Evolutionary conservation across 2,113 vertebrate species (phyloP).

Genomic region (Pangasianodon hypophthalmus): DNA sequence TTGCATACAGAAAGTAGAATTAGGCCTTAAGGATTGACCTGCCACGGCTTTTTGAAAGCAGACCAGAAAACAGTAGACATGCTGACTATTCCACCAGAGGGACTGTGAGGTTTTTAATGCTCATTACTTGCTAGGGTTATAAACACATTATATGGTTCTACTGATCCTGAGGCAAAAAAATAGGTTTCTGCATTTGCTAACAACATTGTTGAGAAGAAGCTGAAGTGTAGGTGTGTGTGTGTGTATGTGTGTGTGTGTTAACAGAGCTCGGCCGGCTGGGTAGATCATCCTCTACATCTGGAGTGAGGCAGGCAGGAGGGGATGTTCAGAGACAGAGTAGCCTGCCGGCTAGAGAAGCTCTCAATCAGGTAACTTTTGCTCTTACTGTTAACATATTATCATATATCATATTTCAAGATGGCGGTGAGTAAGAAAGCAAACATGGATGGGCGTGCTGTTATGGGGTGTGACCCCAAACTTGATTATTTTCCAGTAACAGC

Average conservation of each 20-base stretch:
- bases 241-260: slow-evolving; percentile 34
- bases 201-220: background rate
- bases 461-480: background rate
- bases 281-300: slow-evolving; percentile 88
- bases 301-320: slow-evolving; percentile 82
- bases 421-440: background rate
- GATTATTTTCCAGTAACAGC: background rate
- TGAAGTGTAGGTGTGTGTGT: slow-evolving; percentile 14
- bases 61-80: slow-evolving; percentile 4
- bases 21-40: background rate
- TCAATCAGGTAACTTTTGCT: slow-evolving; percentile 74
- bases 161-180: slow-evolving; percentile 10
- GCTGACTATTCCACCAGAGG: background rate
- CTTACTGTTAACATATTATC: background rate
- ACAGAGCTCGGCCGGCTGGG: slow-evolving; percentile 87
- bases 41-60: background rate
- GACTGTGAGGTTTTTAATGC: background rate
- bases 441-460: background rate
- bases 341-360: slow-evolving; percentile 79
- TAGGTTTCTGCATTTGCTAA: background rate
- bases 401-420: background rate
- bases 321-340: slow-evolving; percentile 85
- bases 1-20: background rate
- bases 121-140: slow-evolving; percentile 3
- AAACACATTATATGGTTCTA: background rate